These are phyloP conservation scores for Hiodon tergisus DNA, from an alignment of 2,113 vertebrate species.

Conservation along the genomic window DNA sequence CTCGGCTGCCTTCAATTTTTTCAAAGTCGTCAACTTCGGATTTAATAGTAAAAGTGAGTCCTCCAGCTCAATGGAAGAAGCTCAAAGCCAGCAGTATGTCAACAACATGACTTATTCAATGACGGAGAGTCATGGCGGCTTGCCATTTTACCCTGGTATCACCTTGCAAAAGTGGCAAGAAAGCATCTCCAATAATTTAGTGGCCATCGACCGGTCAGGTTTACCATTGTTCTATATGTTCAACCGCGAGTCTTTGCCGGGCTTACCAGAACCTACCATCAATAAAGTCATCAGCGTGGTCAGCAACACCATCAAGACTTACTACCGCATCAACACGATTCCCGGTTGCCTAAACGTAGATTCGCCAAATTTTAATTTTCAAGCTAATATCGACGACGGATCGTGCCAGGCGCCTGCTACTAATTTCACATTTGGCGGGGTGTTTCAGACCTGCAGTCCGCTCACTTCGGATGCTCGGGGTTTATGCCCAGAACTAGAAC, in stretches of 20 bases:
- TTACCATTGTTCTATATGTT: constrained; percentile 74
- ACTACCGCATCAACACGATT: constrained; percentile 76
- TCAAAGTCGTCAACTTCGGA: constrained; percentile 54
- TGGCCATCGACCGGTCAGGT: constrained; percentile 79
- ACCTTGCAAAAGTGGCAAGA: constrained; percentile 84
- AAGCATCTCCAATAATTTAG: constrained; percentile 73
- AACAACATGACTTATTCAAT: constrained; percentile 74
- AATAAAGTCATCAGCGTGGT: constrained; percentile 59
- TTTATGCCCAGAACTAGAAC: constrained; percentile 62
- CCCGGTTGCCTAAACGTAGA: constrained; percentile 69
- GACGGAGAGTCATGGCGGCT: constrained; percentile 70
- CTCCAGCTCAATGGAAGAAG: not conserved
- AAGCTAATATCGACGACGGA: constrained; percentile 76
- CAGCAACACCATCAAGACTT: constrained; percentile 62
- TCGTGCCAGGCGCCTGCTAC: constrained; percentile 66
- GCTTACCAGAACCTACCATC: constrained; percentile 69
- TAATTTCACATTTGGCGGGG: constrained; percentile 82
- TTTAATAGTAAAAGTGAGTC: constrained; percentile 27
- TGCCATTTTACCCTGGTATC: constrained; percentile 82
- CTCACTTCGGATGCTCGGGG: constrained; percentile 35
- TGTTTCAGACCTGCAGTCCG: constrained; percentile 67
- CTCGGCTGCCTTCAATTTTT: constrained; percentile 50
- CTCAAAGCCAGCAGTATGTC: constrained; percentile 56
- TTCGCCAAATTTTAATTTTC: constrained; percentile 82
- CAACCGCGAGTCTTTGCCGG: constrained; percentile 58